phyloP scores from a whole-genome alignment of 2,888 invertebrate species.

The Epirrita christyi region DNA sequence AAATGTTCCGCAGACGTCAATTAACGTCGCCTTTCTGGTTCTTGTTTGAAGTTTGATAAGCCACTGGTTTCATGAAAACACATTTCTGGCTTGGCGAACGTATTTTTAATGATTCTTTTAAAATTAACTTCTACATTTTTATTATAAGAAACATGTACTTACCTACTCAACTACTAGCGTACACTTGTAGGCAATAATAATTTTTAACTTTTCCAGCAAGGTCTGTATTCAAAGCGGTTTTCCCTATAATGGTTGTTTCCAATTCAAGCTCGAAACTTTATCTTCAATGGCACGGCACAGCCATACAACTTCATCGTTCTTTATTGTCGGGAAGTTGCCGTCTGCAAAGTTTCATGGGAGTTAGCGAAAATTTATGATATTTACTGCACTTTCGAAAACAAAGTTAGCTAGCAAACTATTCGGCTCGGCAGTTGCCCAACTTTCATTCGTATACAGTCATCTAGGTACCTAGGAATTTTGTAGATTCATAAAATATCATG shows the following conservation, averaged over 20 bases:
- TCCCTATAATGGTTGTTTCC: constrained; percentile 14
- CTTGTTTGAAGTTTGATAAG: constrained; percentile 57
- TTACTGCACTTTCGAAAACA: constrained; percentile 48
- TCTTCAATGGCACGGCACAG: constrained; percentile 37
- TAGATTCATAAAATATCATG: neutral
- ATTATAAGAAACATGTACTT: too few relatives aligned
- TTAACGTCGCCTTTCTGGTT: constrained; percentile 65
- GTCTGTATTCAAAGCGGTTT: constrained; percentile 26
- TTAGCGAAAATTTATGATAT: constrained; percentile 52
- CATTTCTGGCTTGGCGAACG: constrained; percentile 21
- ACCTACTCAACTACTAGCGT: too few relatives aligned
- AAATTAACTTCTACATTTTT: too few relatives aligned
- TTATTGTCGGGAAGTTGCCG: constrained; percentile 49
- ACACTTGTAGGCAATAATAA: constrained; percentile 1
- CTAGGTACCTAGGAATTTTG: neutral
- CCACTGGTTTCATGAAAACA: constrained; percentile 34
- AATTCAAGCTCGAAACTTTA: constrained; percentile 33
- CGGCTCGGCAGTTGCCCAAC: constrained; percentile 20
- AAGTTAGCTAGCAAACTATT: constrained; percentile 49
- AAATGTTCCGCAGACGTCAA: constrained; percentile 76
- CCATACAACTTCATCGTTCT: constrained; percentile 41
- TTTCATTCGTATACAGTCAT: constrained; percentile 13
- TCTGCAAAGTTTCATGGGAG: constrained; percentile 62
- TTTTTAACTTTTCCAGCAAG: constrained; percentile 21
- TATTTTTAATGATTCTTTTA: neutral